phyloP scores from a whole-genome alignment of 2,888 invertebrate species.

The Eupeodes luniger region DNA sequence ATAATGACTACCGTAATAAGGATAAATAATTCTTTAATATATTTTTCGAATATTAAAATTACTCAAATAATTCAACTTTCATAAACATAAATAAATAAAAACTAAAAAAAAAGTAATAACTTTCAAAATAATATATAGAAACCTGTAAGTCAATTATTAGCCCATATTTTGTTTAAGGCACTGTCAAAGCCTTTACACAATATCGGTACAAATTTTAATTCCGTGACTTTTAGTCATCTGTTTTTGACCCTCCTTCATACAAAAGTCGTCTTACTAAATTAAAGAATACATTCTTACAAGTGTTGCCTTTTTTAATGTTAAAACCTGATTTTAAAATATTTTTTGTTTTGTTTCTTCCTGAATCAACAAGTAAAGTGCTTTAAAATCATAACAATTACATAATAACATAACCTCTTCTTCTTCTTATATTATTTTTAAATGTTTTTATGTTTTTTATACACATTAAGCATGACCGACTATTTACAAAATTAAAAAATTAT shows the following conservation, averaged over 20 bases:
- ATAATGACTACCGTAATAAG: too few relatives aligned
- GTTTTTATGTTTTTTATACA: not conserved
- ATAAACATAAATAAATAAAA: too few relatives aligned
- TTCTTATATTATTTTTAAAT: not conserved
- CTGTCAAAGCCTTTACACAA: not conserved
- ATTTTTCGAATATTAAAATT: too few relatives aligned
- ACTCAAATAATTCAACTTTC: too few relatives aligned
- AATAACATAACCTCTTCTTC: constrained; percentile 3
- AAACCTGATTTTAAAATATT: too few relatives aligned
- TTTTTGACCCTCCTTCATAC: too few relatives aligned
- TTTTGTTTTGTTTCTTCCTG: not conserved
- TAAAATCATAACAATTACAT: not conserved
- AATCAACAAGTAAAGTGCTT: not conserved
- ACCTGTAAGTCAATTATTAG: not conserved
- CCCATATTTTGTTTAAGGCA: not conserved
- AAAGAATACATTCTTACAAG: not conserved
- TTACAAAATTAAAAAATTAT: not conserved
- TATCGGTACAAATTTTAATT: not conserved
- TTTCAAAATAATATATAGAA: too few relatives aligned
- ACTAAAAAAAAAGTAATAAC: too few relatives aligned
- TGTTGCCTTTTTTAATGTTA: too few relatives aligned
- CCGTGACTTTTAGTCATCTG: not conserved
- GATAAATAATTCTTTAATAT: too few relatives aligned
- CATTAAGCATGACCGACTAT: not conserved
- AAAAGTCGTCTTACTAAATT: not conserved